A percentile compares a stretch with the other conserved stretches of the same genome.
phyloP scores from a whole-genome alignment of 2,888 invertebrate species.

The Halictus ligatus region DNA sequence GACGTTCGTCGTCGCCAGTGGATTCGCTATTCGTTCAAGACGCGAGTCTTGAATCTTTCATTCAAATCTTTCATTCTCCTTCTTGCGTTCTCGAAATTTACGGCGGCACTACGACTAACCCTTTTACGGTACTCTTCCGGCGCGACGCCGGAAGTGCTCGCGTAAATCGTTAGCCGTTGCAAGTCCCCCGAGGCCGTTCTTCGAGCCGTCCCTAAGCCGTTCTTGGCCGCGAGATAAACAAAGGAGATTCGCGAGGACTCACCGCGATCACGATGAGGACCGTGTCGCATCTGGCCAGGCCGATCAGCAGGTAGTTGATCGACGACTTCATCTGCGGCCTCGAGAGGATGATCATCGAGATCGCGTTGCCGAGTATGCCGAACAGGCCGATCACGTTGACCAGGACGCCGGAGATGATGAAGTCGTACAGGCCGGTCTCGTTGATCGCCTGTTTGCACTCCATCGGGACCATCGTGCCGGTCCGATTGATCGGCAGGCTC shows the following conservation, averaged over 20 bases:
- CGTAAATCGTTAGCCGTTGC: conserved; percentile 13
- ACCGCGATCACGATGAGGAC: conserved; percentile 93
- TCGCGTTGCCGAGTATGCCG: conserved; percentile 95
- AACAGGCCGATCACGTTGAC: conserved; percentile 92
- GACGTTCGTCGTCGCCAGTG: not conserved
- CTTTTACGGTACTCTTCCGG: conserved; percentile 6
- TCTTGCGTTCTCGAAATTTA: not conserved
- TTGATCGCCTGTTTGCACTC: conserved; percentile 66
- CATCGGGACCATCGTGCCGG: conserved; percentile 32
- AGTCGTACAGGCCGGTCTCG: conserved; percentile 87
- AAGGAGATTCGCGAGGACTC: conserved; percentile 55
- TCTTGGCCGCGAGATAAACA: not conserved
- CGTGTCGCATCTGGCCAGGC: conserved; percentile 97
- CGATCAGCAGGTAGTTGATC: conserved; percentile 97
- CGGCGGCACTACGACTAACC: not conserved
- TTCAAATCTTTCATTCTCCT: not conserved
- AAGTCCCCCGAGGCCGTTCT: not conserved
- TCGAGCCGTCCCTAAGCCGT: too few species aligned
- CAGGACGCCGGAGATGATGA: conserved; percentile 93
- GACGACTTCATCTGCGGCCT: conserved; percentile 98
- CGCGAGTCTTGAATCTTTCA: too few species aligned
- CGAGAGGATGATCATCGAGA: conserved; percentile 95
- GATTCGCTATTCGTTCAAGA: not conserved
- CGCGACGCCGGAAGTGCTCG: not conserved
- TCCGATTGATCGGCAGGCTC: conserved; percentile 43